A percentile compares a stretch with the other conserved stretches of the same genome.
These are phyloP conservation scores for Bufo bufo DNA, from an alignment of 2,113 vertebrate species.

Conservation along the genomic window DNA sequence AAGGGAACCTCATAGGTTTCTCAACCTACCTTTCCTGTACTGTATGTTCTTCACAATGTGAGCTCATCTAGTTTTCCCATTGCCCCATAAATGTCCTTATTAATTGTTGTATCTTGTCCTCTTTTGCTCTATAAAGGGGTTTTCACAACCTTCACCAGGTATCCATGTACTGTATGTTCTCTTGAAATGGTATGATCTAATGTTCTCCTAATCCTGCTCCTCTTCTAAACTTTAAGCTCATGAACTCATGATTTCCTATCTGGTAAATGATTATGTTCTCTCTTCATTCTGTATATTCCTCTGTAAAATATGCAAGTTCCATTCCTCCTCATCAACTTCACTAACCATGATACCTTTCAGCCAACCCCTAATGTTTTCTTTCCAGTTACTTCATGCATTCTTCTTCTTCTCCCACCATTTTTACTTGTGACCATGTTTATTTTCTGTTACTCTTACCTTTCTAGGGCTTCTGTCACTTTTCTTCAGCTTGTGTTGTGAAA, in stretches of 20 bases:
- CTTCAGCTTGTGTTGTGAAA: neutral
- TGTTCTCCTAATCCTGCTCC: neutral
- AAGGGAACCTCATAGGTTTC: neutral
- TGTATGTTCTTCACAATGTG: neutral
- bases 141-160: neutral
- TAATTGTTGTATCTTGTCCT: neutral
- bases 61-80: neutral
- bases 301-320: no score
- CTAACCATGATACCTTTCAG: no score
- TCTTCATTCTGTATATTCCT: no score
- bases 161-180: no score
- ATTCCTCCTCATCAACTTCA: no score
- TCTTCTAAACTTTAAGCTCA: no score
- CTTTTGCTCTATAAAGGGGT: neutral
- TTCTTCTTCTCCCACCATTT: neutral
- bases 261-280: no score
- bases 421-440: neutral
- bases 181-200: neutral
- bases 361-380: neutral
- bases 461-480: neutral
- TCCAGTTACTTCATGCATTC: neutral
- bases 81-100: neutral
- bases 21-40: neutral
- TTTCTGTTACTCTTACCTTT: neutral
- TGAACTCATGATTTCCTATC: no score